Evolutionary conservation across 2,113 vertebrate genomes (phyloP).

Genomic region (Sceloporus undulatus): DNA sequence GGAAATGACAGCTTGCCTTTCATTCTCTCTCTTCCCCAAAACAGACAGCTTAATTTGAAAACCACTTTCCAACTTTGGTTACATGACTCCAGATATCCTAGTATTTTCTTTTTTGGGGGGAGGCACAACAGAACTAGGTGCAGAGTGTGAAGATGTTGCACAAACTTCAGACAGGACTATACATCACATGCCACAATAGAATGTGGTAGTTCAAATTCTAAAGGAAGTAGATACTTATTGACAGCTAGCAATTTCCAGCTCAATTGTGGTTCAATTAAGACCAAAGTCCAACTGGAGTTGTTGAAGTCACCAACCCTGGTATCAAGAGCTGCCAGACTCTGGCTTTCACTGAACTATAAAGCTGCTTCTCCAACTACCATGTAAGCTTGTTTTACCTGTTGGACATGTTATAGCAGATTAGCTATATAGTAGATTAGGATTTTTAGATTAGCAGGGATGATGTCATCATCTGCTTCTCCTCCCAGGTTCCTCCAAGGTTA

Average conservation of each 20-base stretch:
- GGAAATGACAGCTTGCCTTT: slow-evolving; percentile 10
- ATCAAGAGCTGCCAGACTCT: not conserved
- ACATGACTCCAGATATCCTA: not conserved
- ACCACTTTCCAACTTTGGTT: not conserved
- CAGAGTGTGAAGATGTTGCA: not conserved
- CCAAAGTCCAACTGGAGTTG: not conserved
- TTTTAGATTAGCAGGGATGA: too few relatives aligned
- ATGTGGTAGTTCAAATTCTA: not conserved
- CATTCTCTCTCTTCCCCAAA: not conserved
- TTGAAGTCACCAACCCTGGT: not conserved
- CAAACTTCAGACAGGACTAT: not conserved
- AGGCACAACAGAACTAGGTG: not conserved
- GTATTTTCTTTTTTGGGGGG: not conserved
- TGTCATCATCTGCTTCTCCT: too few relatives aligned
- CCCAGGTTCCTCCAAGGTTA: too few relatives aligned
- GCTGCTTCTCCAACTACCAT: too few relatives aligned
- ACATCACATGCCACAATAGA: not conserved
- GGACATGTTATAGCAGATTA: too few relatives aligned
- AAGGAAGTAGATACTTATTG: not conserved
- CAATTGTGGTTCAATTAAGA: not conserved
- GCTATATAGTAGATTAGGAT: too few relatives aligned
- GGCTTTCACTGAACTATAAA: not conserved
- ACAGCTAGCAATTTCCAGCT: not conserved
- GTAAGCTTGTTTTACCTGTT: too few relatives aligned
- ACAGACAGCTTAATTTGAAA: not conserved